Percentiles rank a stretch among this genome's conserved stretches.
These are phyloP conservation scores for Dicycla oo DNA, from an alignment of 2,888 invertebrate species.

Conservation along the genomic window DNA sequence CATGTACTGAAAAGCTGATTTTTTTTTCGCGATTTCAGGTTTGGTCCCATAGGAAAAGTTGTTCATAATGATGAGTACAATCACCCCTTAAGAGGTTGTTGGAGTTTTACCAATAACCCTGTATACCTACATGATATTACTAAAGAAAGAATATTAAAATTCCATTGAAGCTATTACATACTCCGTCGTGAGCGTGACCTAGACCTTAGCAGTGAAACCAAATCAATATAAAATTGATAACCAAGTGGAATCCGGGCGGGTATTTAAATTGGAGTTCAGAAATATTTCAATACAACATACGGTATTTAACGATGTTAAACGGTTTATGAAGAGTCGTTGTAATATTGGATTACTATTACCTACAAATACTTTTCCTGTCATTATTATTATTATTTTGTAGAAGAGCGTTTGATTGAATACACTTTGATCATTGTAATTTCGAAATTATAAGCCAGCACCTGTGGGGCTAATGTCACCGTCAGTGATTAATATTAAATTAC, in stretches of 20 bases:
- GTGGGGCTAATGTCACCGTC: no score
- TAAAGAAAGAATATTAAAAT: constrained; percentile 15
- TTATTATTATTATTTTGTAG: background rate
- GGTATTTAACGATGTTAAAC: constrained; percentile 7
- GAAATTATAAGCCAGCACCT: background rate
- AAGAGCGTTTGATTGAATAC: background rate
- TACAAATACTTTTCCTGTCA: background rate
- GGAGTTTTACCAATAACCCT: no score
- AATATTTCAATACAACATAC: constrained; percentile 22
- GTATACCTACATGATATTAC: background rate
- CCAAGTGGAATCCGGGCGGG: constrained; percentile 31
- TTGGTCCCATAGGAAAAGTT: no score
- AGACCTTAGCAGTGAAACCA: constrained; percentile 56
- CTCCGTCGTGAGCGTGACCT: constrained; percentile 57
- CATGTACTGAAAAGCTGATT: no score
- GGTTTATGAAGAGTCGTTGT: background rate
- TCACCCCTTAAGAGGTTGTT: no score
- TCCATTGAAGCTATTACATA: constrained; percentile 34
- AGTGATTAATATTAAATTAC: background rate
- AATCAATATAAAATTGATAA: constrained; percentile 61
- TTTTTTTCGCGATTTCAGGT: no score
- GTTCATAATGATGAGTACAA: no score
- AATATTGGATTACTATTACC: background rate
- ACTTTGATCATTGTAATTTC: background rate
- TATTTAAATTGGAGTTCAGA: constrained; percentile 34